Evolutionary conservation across 2,113 vertebrate species (phyloP).

Genomic region (Perca schrenkii): DNA sequence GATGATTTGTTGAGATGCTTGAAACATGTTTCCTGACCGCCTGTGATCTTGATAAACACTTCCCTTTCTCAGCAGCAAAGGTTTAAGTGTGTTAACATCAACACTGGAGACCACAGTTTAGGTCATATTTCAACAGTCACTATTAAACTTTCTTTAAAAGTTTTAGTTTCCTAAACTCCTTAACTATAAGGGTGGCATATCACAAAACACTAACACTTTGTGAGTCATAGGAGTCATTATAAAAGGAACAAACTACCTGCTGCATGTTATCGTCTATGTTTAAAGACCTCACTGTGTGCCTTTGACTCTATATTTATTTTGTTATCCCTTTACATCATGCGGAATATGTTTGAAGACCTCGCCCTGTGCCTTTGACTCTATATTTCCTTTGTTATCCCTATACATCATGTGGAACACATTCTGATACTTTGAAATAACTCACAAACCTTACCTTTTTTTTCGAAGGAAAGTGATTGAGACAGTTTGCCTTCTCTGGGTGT

Average conservation of each 20-base stretch:
- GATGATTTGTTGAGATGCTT: neutral
- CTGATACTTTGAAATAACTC: constrained; percentile 14
- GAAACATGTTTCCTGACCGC: neutral
- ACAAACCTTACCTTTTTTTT: constrained; percentile 21
- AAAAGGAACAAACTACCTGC: neutral
- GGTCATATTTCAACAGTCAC: too few species aligned
- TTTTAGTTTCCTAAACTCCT: neutral
- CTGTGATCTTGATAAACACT: neutral
- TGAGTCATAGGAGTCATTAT: neutral
- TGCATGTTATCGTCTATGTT: neutral
- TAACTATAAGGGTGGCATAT: neutral
- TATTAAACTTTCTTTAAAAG: neutral
- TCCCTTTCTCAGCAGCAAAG: too few species aligned
- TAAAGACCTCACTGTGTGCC: neutral
- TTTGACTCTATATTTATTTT: neutral
- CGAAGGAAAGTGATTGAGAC: constrained; percentile 55
- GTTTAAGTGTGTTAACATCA: too few species aligned
- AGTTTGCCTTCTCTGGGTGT: constrained; percentile 59
- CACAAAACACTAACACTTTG: neutral
- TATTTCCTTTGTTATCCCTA: neutral
- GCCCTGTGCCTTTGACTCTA: neutral
- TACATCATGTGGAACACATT: neutral
- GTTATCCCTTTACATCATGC: neutral
- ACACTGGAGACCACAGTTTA: neutral
- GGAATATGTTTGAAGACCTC: neutral